Base-by-base conservation (phyloP, 2,113 vertebrate species). In the Myiozetetes cayanensis region DNA sequence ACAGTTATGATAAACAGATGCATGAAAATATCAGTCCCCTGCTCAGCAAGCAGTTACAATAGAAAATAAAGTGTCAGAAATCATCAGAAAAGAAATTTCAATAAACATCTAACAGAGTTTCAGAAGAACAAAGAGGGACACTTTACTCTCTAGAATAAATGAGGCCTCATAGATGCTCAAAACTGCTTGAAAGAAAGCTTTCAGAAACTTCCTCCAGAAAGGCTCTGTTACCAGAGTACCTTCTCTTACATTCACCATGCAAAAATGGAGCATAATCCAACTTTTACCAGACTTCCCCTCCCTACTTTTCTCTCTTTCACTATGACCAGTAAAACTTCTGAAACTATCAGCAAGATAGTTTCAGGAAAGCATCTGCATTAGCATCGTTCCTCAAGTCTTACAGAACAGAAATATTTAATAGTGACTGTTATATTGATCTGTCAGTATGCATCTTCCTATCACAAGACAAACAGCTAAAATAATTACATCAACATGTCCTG, bases 401-500 rank as follows among this genome's bases (percentile, higher is more conserved):
- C 31, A 85, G 44, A 92, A 89, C 33, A 83, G 59, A 74, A 86
- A 52, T 22, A 61, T 70, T 89, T 85, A 85, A 85, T n/a, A 46
- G 24, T 22, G 43, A 95, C 33, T 83, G 41, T 44, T 91, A n/a
- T 27, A 95, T 66, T 73, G 41, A 90, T 88, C 82, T 70, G 39
- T 76, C 65, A 89, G 28, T 20, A 43, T 50, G 47, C 31, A 72
- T 95, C 72, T 68, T 67, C 52, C 61, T 66, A 83, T 39, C 65
- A 90, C 37, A 70, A 77, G 53, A 59, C 27, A 75, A 88, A 79
- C 41, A 83, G 37, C 28, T 46, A 93, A 93, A 87, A 80, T 80
- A 97, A 96, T 97, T 90, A 71, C 41, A 95, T 87, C 58, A 90
- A n/a, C 59, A 56, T 35, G 37, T 62, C 31, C 59, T 70, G 31